Conservation (phyloP, 2,113 vertebrate species). For the Dasyornis broadbenti region DNA sequence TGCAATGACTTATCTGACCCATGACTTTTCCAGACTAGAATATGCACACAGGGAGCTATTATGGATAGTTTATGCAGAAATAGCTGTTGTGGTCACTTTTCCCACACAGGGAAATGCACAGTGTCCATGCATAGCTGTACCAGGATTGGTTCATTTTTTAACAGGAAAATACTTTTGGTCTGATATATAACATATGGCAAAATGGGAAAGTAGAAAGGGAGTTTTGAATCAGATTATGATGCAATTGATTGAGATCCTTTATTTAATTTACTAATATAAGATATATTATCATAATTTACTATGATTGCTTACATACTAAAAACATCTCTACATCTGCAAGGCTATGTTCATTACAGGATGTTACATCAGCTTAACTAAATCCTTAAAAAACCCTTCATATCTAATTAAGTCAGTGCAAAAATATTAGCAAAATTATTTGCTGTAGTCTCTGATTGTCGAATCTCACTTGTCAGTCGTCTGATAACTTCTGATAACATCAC, state of each 20-base stretch:
- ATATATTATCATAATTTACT: neutral
- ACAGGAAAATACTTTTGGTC: neutral
- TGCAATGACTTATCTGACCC: neutral
- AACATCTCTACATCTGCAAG: neutral
- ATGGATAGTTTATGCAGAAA: neutral
- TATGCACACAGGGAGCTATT: slow-evolving; percentile 16
- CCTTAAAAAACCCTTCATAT: neutral
- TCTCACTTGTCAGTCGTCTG: neutral
- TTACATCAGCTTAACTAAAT: slow-evolving; percentile 38
- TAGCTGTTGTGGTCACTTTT: neutral
- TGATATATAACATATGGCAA: neutral
- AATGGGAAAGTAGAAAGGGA: neutral
- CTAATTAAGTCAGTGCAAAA: slow-evolving; percentile 23
- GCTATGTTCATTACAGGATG: neutral
- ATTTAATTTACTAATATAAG: neutral
- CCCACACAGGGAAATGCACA: neutral
- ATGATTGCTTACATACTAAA: neutral
- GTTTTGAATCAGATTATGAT: neutral
- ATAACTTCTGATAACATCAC: neutral
- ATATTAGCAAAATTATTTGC: neutral
- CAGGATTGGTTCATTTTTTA: neutral
- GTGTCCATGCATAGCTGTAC: neutral
- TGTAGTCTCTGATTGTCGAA: neutral
- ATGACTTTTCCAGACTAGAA: neutral
- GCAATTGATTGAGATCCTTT: neutral